These are phyloP conservation scores for Laothoe populi DNA, from an alignment of 2,888 invertebrate genomes.

Conservation along the genomic window DNA sequence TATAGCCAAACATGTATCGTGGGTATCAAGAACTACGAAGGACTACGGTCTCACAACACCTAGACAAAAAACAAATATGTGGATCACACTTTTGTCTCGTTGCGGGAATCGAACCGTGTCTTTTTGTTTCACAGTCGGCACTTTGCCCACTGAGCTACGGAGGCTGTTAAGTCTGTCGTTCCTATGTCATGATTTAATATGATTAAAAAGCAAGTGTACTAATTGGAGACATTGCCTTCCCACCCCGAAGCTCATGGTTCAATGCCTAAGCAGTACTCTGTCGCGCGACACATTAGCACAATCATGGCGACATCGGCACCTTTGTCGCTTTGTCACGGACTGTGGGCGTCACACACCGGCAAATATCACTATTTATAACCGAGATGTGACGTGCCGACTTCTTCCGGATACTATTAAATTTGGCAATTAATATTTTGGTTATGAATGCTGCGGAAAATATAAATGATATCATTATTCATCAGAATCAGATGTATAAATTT, in stretches of 20 bases:
- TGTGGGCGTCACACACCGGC: background rate
- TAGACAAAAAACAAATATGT: no score
- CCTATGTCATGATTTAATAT: background rate
- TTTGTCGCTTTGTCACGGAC: background rate
- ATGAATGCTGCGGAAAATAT: background rate
- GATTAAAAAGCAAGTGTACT: background rate
- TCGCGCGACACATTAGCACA: background rate
- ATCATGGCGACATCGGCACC: background rate
- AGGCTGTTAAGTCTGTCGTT: no score
- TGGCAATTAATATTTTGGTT: background rate
- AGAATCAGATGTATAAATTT: no score
- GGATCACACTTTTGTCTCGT: no score
- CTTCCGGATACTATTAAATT: constrained; percentile 1
- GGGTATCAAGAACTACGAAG: no score
- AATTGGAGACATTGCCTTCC: background rate
- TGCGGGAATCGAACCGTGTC: no score
- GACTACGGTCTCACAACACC: no score
- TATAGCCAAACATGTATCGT: no score
- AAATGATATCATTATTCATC: no score
- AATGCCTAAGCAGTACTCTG: background rate
- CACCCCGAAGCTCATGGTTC: background rate
- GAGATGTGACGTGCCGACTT: constrained; percentile 5
- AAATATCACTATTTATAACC: background rate
- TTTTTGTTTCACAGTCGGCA: no score
- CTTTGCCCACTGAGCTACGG: no score